Percentiles rank a stretch among this genome's conserved stretches.
Evolutionary conservation across 2,888 invertebrate species (phyloP).

Genomic region (Tineola bisselliella): DNA sequence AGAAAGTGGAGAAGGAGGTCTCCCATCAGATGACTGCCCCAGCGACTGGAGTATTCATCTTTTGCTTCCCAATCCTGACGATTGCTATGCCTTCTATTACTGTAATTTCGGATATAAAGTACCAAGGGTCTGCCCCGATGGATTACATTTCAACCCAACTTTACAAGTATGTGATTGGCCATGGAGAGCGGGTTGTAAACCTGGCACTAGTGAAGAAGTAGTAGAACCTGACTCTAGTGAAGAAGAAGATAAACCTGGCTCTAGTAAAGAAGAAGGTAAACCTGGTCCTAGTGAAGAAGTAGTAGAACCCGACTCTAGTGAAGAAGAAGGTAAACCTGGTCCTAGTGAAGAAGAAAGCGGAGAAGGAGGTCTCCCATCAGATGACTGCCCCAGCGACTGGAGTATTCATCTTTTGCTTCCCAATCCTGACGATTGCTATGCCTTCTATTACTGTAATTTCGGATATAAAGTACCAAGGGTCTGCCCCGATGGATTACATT

Average conservation of each 20-base stretch:
- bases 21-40: slow-evolving; percentile 23
- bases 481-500: slow-evolving; percentile 16
- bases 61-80: slow-evolving; percentile 13
- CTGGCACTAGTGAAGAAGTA: slow-evolving; percentile 14
- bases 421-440: slow-evolving; percentile 16
- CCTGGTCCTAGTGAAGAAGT: too few relatives aligned
- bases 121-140: background rate
- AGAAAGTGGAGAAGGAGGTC: background rate
- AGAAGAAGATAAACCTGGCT: background rate
- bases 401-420: slow-evolving; percentile 15
- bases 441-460: slow-evolving; percentile 19
- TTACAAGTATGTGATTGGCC: background rate
- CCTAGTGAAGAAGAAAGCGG: slow-evolving; percentile 18
- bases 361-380: slow-evolving; percentile 21
- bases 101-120: slow-evolving; percentile 12
- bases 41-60: slow-evolving; percentile 21
- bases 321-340: slow-evolving; percentile 2
- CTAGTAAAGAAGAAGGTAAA: background rate
- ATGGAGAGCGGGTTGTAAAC: slow-evolving; percentile 11
- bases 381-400: slow-evolving; percentile 20
- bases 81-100: slow-evolving; percentile 15
- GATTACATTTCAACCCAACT: background rate
- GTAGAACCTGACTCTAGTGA: too few relatives aligned
- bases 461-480: slow-evolving; percentile 14
- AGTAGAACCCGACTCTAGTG: too few relatives aligned